Evolutionary conservation across 2,113 vertebrate species (phyloP), one percentile per base, ranked within the genome.

Genomic region (Apus apus): DNA sequence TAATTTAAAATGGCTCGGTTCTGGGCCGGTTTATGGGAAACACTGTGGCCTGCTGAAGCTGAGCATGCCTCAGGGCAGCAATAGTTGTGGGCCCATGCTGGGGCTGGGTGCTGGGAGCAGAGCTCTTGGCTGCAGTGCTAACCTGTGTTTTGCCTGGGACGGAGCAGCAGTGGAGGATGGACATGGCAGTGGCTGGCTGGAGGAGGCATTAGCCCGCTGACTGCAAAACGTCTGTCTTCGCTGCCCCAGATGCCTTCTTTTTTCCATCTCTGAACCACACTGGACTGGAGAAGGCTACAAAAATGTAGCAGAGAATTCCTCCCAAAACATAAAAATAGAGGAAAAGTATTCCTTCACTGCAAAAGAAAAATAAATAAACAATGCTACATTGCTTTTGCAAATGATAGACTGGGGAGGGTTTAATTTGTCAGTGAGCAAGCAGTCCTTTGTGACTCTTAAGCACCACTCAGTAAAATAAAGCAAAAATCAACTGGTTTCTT

Each of bases 301-400:
- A 85, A 72, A 46, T 0, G 1, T 60, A 19, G 61, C 19, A 53
- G 26, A 53, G 2, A 45, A 51, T 72, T 9, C 2, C 12, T 25
- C 25, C 23, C 4, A 74, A 61, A 15, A 40, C 3, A 2, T 71
- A 71, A 68, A 72, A 76, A 40, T n/a, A 7, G 5, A 19, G 21
- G 5, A 0, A 7, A 61, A 40, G 16, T 46, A 67, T 23, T 22
- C 15, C 27, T 32, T 75, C 29, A 32, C 71, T 82, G 40, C 6
- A 71, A 72, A 88, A 66, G 8, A 5, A 19, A 50, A 13, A 25
- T 17, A 25, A 64, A 50, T 25, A 8, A 22, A 8, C 17, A 48
- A 45, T n/a, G 13, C 13, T 75, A 2, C 14, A 15, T 38, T 0
- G 0, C 8, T 48, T 76, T 57, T 68, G 11, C 26, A 61, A 56